These are phyloP conservation scores for Pachyseris speciosa DNA, from an alignment of 64 coral and sea anemone species.

Conservation along the genomic window DNA sequence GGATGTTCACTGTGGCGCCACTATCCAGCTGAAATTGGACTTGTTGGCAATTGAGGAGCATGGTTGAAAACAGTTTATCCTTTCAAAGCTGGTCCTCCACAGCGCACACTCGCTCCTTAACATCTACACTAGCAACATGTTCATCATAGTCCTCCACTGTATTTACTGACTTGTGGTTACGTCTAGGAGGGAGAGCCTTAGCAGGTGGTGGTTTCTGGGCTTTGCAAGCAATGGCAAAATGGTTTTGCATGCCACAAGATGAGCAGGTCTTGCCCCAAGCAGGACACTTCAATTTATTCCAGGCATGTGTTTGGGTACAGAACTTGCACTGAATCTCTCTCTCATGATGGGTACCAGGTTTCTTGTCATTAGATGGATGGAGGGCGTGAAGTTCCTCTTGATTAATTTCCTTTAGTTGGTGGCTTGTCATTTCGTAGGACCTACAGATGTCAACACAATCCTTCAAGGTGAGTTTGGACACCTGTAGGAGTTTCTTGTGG, in stretches of 20 bases:
- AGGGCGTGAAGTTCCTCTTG: constrained; percentile 47
- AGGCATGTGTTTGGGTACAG: not conserved
- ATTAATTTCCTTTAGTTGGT: constrained; percentile 60
- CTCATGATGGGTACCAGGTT: too few species aligned
- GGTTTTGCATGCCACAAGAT: constrained; percentile 12
- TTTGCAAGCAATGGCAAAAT: constrained; percentile 39
- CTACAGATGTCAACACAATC: constrained; percentile 67
- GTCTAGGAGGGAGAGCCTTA: not conserved
- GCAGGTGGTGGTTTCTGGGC: too few species aligned
- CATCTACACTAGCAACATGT: too few species aligned
- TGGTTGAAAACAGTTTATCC: too few species aligned
- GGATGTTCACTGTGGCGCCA: too few species aligned
- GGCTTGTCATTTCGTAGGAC: constrained; percentile 31
- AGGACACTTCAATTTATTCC: constrained; percentile 44
- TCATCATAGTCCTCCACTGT: constrained; percentile 16
- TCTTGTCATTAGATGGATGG: too few species aligned
- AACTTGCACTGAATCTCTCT: constrained; percentile 11
- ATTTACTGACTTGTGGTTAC: not conserved
- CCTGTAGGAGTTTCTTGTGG: constrained; percentile 56
- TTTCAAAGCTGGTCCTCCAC: too few species aligned
- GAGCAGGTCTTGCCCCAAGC: constrained; percentile 47
- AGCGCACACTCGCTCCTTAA: too few species aligned
- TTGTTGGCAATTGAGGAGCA: too few species aligned
- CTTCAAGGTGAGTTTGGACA: constrained; percentile 22
- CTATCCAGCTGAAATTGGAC: too few species aligned